A percentile compares a stretch with the other conserved stretches of the same genome.
Evolutionary conservation across 2,113 vertebrate genomes (phyloP).

Genomic region (Trematomus loennbergii): DNA sequence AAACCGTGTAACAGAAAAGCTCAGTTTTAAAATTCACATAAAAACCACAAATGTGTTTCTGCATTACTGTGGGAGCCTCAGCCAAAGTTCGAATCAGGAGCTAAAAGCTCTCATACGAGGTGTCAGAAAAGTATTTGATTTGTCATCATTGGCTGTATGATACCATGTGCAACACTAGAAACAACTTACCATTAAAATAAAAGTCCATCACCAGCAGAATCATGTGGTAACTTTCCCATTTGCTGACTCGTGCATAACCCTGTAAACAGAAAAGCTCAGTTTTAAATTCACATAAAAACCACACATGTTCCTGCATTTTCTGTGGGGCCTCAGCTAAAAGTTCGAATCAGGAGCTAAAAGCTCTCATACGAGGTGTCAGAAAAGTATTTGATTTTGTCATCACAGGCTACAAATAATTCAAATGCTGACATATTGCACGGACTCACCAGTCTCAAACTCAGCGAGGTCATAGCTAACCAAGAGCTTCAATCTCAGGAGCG

Average conservation of each 20-base stretch:
- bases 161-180: background rate
- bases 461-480: too few species aligned
- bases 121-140: constrained; percentile 47
- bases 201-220: background rate
- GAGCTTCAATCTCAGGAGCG: too few species aligned
- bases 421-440: rapidly evolving
- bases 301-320: rapidly evolving
- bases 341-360: constrained; percentile 69
- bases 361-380: constrained; percentile 80
- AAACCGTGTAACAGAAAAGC: background rate
- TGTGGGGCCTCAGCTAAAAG: constrained; percentile 19
- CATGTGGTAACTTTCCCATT: background rate
- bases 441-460: constrained; percentile 39
- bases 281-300: background rate
- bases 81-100: constrained; percentile 41
- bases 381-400: constrained; percentile 67
- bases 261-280: background rate
- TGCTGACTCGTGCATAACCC: background rate
- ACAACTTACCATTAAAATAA: constrained; percentile 17
- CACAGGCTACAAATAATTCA: constrained; percentile 41
- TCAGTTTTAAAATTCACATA: background rate
- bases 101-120: constrained; percentile 50
- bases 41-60: background rate
- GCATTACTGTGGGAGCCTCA: constrained; percentile 10
- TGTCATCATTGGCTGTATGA: constrained; percentile 29